Evolutionary conservation across 2,113 vertebrate genomes (phyloP).

Genomic region (Myotis brandtii): DNA sequence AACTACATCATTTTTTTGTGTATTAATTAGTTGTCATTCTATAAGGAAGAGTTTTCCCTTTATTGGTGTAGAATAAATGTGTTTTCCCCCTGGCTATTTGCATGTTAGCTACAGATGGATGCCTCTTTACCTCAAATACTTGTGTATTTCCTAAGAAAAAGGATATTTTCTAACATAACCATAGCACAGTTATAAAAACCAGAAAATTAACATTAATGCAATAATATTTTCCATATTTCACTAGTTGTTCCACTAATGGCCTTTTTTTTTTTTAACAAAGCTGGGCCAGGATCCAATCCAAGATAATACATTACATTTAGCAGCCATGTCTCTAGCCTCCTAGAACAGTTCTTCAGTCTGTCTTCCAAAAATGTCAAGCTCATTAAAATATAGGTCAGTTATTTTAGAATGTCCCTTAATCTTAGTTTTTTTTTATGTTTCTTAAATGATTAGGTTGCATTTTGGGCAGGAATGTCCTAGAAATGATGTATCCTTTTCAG

Average conservation of each 20-base stretch:
- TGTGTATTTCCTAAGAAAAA: constrained; percentile 9
- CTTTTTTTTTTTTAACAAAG: background rate
- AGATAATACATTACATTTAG: background rate
- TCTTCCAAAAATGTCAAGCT: constrained; percentile 6
- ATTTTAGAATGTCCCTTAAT: background rate
- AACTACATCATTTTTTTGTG: constrained; percentile 8
- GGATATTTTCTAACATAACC: background rate
- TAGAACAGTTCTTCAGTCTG: background rate
- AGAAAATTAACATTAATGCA: too few relatives aligned
- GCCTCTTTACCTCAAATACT: background rate
- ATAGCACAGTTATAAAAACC: background rate
- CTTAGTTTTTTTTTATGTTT: background rate
- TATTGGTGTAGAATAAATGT: constrained; percentile 38
- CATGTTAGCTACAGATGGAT: background rate
- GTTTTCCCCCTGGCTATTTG: background rate
- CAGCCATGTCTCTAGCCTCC: background rate
- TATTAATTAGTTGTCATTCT: constrained; percentile 19
- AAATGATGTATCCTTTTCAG: background rate
- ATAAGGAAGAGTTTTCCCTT: constrained; percentile 3
- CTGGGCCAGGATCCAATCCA: background rate
- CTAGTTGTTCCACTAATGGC: too few relatives aligned
- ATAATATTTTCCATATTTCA: too few relatives aligned
- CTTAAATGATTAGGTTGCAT: background rate
- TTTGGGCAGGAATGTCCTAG: background rate
- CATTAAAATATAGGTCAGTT: background rate